A percentile compares a stretch with the other conserved stretches of the same genome.
Conservation (phyloP, 2,797 vertebrate genomes). For the Brachyalestes nurse region DNA sequence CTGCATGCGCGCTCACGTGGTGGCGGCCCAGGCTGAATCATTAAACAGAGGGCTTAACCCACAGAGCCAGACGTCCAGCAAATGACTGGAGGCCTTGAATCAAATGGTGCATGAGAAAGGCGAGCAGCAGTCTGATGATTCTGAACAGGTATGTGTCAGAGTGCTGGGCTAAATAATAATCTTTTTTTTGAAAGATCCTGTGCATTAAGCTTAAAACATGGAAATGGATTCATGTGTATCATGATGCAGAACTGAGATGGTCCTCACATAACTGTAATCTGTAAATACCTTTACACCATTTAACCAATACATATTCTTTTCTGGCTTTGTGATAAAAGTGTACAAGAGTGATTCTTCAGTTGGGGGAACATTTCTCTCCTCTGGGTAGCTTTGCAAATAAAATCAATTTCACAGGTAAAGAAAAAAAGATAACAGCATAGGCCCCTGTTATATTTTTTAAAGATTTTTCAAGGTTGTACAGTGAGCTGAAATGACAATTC, state of each 20-base stretch:
- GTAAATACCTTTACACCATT: no score
- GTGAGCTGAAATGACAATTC: no score
- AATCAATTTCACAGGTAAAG: background rate
- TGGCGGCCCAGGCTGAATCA: slow-evolving; percentile 70
- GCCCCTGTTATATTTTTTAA: background rate
- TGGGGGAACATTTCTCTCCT: background rate
- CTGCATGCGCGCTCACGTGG: slow-evolving; percentile 76
- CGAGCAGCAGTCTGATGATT: slow-evolving; percentile 54
- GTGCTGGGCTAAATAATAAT: background rate
- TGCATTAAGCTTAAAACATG: background rate
- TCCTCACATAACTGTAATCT: no score
- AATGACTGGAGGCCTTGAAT: slow-evolving; percentile 70
- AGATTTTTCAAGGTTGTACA: background rate
- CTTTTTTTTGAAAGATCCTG: background rate
- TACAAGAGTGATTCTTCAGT: background rate
- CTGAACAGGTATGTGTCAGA: slow-evolving; percentile 30
- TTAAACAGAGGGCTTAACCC: slow-evolving; percentile 78
- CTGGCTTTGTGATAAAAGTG: no score
- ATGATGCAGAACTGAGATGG: background rate
- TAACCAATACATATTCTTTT: no score
- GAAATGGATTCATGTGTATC: background rate
- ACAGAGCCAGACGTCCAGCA: slow-evolving; percentile 73
- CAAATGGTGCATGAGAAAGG: slow-evolving; percentile 73
- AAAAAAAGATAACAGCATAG: background rate
- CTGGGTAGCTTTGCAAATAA: background rate